These are phyloP conservation scores for Macrochelys suwanniensis DNA, from an alignment of 2,797 vertebrate genomes.

Conservation along the genomic window DNA sequence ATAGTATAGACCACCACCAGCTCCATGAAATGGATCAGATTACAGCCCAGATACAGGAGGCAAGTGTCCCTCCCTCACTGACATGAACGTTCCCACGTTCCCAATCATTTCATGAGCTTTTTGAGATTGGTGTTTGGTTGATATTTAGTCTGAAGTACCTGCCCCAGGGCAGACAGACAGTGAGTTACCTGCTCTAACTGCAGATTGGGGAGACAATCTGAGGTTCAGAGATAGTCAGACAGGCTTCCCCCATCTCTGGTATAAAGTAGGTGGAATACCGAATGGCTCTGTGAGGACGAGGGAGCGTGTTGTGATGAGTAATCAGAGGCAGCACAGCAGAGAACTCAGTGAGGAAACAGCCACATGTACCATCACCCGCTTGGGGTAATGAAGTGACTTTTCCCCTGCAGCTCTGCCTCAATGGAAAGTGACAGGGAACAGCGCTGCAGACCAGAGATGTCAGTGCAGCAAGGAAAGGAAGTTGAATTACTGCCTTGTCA, in stretches of 20 bases:
- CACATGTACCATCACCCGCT: background rate
- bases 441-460: background rate
- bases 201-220: background rate
- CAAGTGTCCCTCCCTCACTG: background rate
- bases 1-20: background rate
- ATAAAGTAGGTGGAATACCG: background rate
- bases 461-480: background rate
- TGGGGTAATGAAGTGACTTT: background rate
- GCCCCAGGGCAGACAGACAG: background rate
- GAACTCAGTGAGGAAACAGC: background rate
- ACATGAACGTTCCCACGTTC: background rate
- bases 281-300: background rate
- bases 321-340: background rate
- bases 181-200: background rate
- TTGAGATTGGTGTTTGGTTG: background rate
- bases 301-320: rapidly evolving
- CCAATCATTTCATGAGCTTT: background rate
- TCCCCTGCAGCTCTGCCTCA: background rate
- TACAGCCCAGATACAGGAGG: background rate
- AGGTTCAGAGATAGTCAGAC: background rate
- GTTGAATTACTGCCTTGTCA: background rate
- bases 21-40: background rate
- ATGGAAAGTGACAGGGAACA: background rate
- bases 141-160: background rate
- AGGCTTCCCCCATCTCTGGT: rapidly evolving